Evolutionary conservation across 2,797 vertebrate species (phyloP), one percentile per base, ranked within the genome.

Genomic region (Pogoniulus pusillus): DNA sequence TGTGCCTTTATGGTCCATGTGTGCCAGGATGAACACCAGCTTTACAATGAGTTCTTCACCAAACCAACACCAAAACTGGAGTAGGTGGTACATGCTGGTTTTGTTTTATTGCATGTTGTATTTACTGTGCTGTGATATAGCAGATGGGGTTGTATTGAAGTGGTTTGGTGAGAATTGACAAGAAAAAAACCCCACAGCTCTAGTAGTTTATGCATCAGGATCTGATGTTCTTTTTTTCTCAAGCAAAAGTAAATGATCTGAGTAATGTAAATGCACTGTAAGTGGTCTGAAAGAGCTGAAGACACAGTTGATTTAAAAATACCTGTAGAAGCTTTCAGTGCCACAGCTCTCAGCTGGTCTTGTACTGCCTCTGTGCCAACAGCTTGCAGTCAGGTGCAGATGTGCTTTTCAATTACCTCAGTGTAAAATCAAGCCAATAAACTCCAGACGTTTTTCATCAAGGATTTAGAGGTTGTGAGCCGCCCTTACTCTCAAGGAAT

Each of bases 1-100:
- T 99, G 99, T 98, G 98, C 99, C 88, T 99, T 99, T 71, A 99
- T 99, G 99, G 99, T 99, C 68, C 99, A 99, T 3, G 99, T 99
- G 16, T 99, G 99, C 96, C 99, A 99, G 97, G 99, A 99, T 91
- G 99, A 99, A 62, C 98, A 99, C 93, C 99, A 99, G 82, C 98
- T 99, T 81, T 99, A 98, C 94, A 98, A 98, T 18, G 99, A 99
- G 90, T 99, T 99, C 97, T 99, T 99, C 97, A 98, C 98, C 82
- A 99, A 98, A 94, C 97, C 98, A 54, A 98, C 99, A 43, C 85
- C 96, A 89, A 99, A 98, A 97, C 97, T 99, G 92, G 99, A 99
- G 99, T 99, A 97, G 97, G 99, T 99, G 85, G 81, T 95, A 93
- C 60, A 89, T 95, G 63, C 77, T 83, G 27, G 24, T 49, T 82